Percentiles rank a stretch among this genome's conserved stretches.
Conservation (phyloP, 2,888 invertebrate genomes). For the Meteorus colon region DNA sequence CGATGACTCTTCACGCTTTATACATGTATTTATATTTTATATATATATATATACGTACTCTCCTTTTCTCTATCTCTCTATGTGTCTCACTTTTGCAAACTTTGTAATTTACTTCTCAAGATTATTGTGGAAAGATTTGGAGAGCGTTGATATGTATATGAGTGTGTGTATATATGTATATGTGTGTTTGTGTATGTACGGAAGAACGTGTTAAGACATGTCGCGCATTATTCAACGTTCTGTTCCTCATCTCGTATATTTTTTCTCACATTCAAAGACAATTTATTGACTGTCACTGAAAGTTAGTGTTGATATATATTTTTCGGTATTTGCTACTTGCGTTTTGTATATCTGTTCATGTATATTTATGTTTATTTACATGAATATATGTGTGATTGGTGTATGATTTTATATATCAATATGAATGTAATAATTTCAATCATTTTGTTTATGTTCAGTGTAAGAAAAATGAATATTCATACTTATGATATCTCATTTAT, state of each 20-base stretch:
- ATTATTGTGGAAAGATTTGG: constrained; percentile 13
- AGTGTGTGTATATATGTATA: neutral
- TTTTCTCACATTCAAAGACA: neutral
- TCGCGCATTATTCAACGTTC: neutral
- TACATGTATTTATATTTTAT: neutral
- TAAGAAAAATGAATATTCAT: too few species aligned
- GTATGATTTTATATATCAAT: neutral
- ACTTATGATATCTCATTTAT: too few species aligned
- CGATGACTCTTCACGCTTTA: constrained; percentile 10
- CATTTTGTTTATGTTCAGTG: too few species aligned
- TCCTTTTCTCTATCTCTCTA: neutral
- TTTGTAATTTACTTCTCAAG: constrained; percentile 16
- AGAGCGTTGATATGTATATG: constrained; percentile 2
- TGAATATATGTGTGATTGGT: neutral
- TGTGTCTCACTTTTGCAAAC: constrained; percentile 5
- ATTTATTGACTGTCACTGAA: constrained; percentile 11
- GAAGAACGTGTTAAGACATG: constrained; percentile 1
- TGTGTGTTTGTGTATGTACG: neutral
- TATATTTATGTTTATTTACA: neutral
- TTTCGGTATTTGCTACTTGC: neutral
- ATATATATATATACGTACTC: neutral
- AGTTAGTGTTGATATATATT: constrained; percentile 5
- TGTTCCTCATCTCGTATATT: constrained; percentile 12
- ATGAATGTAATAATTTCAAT: too few species aligned
- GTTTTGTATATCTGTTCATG: neutral